phyloP scores from a whole-genome alignment of 2,888 invertebrate genomes.

The Pycnomerus fuliginosus region DNA sequence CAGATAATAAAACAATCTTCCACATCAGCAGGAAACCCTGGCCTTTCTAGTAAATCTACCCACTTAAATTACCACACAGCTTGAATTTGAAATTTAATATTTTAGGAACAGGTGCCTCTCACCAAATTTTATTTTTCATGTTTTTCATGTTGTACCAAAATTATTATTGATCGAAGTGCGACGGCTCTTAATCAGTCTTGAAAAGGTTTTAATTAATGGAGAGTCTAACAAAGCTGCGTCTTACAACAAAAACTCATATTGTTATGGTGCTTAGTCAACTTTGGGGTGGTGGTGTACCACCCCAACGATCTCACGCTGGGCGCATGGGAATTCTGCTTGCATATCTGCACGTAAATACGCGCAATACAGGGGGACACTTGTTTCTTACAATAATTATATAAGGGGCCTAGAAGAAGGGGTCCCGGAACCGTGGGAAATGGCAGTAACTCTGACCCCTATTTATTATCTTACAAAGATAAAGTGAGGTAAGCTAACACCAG shows the following conservation, averaged over 20 bases:
- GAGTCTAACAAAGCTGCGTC: slow-evolving; percentile 13
- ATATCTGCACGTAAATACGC: slow-evolving; percentile 35
- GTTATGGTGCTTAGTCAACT: slow-evolving; percentile 29
- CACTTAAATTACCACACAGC: neutral
- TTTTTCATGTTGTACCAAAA: too few relatives aligned
- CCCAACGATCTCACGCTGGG: slow-evolving; percentile 38
- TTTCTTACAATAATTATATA: slow-evolving; percentile 28
- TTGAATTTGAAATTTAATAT: slow-evolving; percentile 5
- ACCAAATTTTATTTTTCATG: neutral
- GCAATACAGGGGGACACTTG: slow-evolving; percentile 33
- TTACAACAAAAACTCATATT: slow-evolving; percentile 28
- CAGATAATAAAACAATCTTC: too few relatives aligned
- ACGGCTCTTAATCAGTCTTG: neutral
- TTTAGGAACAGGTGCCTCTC: slow-evolving; percentile 2
- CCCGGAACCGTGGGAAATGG: slow-evolving; percentile 23
- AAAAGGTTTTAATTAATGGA: slow-evolving; percentile 12
- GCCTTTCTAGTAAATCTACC: neutral
- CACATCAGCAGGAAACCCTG: neutral
- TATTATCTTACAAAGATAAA: slow-evolving; percentile 19
- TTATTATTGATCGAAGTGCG: too few relatives aligned
- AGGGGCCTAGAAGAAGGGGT: slow-evolving; percentile 24
- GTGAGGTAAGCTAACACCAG: slow-evolving; percentile 21
- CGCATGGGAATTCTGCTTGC: slow-evolving; percentile 34
- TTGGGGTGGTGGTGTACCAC: slow-evolving; percentile 34
- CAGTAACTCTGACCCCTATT: slow-evolving; percentile 21